These are phyloP conservation scores for Arvicanthis niloticus DNA, from an alignment of 2,113 vertebrate genomes.

Conservation along the genomic window DNA sequence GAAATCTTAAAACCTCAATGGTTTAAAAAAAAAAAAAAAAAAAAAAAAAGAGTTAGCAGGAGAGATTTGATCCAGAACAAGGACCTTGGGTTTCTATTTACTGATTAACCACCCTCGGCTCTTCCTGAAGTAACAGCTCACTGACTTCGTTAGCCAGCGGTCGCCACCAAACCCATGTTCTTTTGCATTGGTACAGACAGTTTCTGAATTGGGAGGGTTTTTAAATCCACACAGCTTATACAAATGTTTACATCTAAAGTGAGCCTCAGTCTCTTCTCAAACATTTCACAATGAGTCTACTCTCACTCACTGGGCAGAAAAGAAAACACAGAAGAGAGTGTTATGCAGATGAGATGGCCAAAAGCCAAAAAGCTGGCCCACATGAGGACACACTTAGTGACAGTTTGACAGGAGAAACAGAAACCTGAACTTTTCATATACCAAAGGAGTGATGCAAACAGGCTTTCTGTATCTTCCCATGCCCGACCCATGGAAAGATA, in stretches of 20 bases:
- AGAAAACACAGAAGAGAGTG: neutral
- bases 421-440: neutral
- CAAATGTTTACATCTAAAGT: constrained; percentile 62
- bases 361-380: neutral
- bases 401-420: neutral
- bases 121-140: constrained; percentile 26
- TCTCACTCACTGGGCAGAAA: neutral
- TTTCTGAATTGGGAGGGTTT: constrained; percentile 20
- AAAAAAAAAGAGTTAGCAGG: constrained; percentile 17
- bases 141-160: neutral
- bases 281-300: constrained; percentile 40
- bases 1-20: constrained; percentile 57
- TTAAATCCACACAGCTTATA: constrained; percentile 11
- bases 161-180: neutral
- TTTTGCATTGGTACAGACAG: neutral
- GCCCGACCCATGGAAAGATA: neutral
- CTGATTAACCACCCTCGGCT: constrained; percentile 28
- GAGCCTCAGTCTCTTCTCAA: constrained; percentile 8
- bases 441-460: neutral
- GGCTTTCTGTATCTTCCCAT: neutral
- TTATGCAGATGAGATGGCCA: neutral
- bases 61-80: neutral
- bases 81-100: neutral
- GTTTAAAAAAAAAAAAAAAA: no score
- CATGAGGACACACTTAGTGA: neutral